Evolutionary conservation across 2,113 vertebrate genomes (phyloP).

Genomic region (Coptodon rendalli): DNA sequence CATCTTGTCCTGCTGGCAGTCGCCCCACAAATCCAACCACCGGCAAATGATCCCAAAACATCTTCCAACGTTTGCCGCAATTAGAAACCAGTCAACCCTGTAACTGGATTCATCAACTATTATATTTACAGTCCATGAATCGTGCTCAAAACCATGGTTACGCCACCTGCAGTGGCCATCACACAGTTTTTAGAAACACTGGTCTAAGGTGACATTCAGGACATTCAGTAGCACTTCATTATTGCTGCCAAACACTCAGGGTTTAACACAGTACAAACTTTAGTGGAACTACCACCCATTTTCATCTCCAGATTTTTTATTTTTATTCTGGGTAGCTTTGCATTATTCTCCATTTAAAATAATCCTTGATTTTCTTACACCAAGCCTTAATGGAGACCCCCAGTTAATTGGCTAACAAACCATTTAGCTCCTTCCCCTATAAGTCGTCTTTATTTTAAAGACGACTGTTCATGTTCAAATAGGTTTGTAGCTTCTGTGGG

Average conservation of each 20-base stretch:
- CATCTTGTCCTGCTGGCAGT: slow-evolving; percentile 10
- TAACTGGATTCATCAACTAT: neutral
- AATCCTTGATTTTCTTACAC: neutral
- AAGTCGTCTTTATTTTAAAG: neutral
- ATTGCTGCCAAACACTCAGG: neutral
- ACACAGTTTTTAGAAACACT: neutral
- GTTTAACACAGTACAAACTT: neutral
- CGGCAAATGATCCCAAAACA: neutral
- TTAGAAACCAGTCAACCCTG: neutral
- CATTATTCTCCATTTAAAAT: neutral
- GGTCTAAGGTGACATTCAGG: neutral
- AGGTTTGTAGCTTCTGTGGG: neutral
- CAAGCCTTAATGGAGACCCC: neutral
- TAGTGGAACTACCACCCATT: neutral
- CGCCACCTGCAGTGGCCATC: neutral
- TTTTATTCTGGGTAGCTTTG: neutral
- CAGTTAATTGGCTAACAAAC: neutral
- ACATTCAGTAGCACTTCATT: neutral
- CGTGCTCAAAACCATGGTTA: neutral
- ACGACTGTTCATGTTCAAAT: neutral
- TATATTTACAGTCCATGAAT: neutral
- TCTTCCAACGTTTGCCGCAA: neutral
- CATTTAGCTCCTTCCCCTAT: neutral
- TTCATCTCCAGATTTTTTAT: neutral
- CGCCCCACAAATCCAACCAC: neutral